Percentiles rank a stretch among this genome's conserved stretches.
Evolutionary conservation across 23 tunicate species (phyloP).

Genomic region (Ascidia mentula): DNA sequence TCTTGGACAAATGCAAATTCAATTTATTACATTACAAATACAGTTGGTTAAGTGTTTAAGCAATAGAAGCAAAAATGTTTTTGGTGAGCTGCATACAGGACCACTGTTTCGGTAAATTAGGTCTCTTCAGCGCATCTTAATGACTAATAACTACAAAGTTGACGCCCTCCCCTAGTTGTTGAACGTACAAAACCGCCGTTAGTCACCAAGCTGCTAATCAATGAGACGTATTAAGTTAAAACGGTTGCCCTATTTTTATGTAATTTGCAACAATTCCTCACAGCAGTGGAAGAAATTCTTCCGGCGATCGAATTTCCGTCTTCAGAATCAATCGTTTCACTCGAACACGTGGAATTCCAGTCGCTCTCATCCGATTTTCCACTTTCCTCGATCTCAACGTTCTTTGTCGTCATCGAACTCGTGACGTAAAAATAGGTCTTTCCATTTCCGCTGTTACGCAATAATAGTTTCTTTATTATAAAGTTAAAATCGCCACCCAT

Average conservation of each 20-base stretch:
- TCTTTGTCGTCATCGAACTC: not conserved
- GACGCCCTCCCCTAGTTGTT: not conserved
- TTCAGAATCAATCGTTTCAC: not conserved
- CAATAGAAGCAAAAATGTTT: too few species aligned
- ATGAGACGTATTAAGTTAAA: too few species aligned
- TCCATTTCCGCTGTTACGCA: not conserved
- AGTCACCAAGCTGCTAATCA: not conserved
- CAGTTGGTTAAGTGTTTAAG: too few species aligned
- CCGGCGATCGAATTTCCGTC: not conserved
- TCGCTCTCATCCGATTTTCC: not conserved
- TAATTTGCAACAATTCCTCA: not conserved
- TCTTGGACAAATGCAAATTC: too few species aligned
- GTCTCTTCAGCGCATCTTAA: too few species aligned
- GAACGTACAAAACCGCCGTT: not conserved
- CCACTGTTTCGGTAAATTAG: too few species aligned
- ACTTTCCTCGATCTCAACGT: not conserved
- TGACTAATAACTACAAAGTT: not conserved
- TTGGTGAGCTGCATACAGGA: too few species aligned
- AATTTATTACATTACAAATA: too few species aligned
- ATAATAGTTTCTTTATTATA: too few species aligned
- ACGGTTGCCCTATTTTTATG: not conserved
- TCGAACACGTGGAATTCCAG: not conserved
- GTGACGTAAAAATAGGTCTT: slow-evolving; percentile 3
- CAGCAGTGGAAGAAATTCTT: slow-evolving; percentile 4
- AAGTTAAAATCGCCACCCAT: too few species aligned